Percentiles rank a stretch among this genome's conserved stretches.
These are phyloP conservation scores for Drosophila micromelanica DNA, from an alignment of 1,140 invertebrate species.

Conservation along the genomic window DNA sequence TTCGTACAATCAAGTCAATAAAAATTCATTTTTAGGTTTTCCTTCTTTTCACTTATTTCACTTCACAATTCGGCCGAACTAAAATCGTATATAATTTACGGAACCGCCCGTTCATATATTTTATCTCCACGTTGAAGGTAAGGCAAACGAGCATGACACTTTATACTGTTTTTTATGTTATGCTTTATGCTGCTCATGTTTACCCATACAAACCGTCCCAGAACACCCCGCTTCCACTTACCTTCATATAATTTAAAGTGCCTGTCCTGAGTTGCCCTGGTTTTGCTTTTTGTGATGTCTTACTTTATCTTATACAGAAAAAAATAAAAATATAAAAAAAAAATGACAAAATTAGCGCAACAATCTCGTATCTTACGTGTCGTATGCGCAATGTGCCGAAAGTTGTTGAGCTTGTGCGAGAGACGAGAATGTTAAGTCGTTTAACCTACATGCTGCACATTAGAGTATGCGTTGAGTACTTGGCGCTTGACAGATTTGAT, in stretches of 20 bases:
- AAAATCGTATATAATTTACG: conserved; percentile 2
- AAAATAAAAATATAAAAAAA: background rate
- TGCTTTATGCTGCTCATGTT: conserved; percentile 43
- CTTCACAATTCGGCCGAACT: too few relatives aligned
- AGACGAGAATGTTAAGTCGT: conserved; percentile 55
- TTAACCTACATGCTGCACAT: conserved; percentile 57
- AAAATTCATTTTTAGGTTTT: too few relatives aligned
- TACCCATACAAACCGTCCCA: conserved; percentile 1
- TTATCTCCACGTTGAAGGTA: conserved; percentile 28
- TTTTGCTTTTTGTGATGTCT: conserved; percentile 51
- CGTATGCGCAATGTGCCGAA: conserved; percentile 64
- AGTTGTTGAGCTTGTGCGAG: conserved; percentile 27
- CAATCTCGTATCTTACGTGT: conserved; percentile 55
- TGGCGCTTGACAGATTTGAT: conserved; percentile 59
- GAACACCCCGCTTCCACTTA: background rate
- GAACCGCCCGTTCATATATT: conserved; percentile 8
- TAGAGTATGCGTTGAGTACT: conserved; percentile 24
- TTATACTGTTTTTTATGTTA: conserved; percentile 51
- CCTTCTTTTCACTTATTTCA: too few relatives aligned
- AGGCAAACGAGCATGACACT: conserved; percentile 41
- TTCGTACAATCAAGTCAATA: too few relatives aligned
- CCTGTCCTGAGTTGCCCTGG: conserved; percentile 15
- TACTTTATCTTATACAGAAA: conserved; percentile 41
- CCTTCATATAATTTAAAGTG: conserved; percentile 40
- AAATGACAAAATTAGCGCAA: conserved; percentile 72